A percentile compares a stretch with the other conserved stretches of the same genome.
Conservation (phyloP, 1,140 invertebrate genomes). For the Dreissena rostriformis region DNA sequence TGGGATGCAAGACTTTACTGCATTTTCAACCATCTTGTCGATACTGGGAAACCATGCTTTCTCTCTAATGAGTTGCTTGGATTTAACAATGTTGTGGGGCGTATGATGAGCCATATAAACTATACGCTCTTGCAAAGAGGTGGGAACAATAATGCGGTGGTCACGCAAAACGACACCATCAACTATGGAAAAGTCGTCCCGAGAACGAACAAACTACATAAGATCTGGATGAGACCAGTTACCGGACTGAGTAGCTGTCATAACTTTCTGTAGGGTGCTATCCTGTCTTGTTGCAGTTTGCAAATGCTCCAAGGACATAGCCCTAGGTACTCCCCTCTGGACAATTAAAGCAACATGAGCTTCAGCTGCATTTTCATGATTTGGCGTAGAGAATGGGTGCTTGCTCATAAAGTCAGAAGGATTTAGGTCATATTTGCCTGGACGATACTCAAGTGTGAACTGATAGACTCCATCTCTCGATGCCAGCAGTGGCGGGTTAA, state of each 20-base stretch:
- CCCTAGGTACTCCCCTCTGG: constrained; percentile 32
- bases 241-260: constrained; percentile 42
- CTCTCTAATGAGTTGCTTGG: constrained; percentile 69
- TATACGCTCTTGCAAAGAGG: constrained; percentile 53
- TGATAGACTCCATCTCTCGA: constrained; percentile 62
- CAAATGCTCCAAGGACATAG: constrained; percentile 49
- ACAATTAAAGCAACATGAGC: constrained; percentile 52
- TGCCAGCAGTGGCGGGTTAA: not conserved
- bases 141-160: constrained; percentile 61
- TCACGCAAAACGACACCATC: constrained; percentile 54
- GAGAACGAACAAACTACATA: constrained; percentile 17
- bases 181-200: constrained; percentile 48
- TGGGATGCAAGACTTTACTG: constrained; percentile 60
- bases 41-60: constrained; percentile 77
- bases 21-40: constrained; percentile 68
- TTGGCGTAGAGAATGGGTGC: constrained; percentile 47
- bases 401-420: constrained; percentile 60
- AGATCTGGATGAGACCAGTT: constrained; percentile 41
- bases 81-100: constrained; percentile 68
- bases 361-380: constrained; percentile 50
- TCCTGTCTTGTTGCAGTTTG: constrained; percentile 18
- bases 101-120: constrained; percentile 63
- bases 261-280: constrained; percentile 41
- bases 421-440: constrained; percentile 55
- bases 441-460: constrained; percentile 50